A percentile compares a stretch with the other conserved stretches of the same genome.
Conservation (phyloP, 92 coral and sea anemone species). For the Scolanthus callimorphus region DNA sequence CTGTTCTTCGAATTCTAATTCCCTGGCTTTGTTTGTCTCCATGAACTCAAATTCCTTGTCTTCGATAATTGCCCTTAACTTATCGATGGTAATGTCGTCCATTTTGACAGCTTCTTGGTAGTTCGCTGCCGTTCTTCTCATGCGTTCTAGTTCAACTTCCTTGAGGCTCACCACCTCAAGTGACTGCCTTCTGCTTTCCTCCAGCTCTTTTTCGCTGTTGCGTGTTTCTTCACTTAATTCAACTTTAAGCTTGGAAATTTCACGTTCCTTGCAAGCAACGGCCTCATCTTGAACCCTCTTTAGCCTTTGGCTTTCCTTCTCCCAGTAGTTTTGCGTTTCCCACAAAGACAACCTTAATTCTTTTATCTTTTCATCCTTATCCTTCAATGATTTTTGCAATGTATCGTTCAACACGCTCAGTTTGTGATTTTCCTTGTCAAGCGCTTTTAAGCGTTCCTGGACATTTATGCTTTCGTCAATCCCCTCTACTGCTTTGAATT, state of each 20-base stretch:
- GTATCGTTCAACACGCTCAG: slow-evolving; percentile 15
- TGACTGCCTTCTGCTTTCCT: neutral
- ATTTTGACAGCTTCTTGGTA: slow-evolving; percentile 23
- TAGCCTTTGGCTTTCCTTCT: slow-evolving; percentile 38
- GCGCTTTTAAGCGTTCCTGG: neutral
- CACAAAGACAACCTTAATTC: slow-evolving; percentile 46
- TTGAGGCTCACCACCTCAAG: slow-evolving; percentile 1
- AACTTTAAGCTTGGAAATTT: slow-evolving; percentile 12
- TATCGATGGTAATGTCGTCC: slow-evolving; percentile 14
- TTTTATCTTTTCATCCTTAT: slow-evolving; percentile 57
- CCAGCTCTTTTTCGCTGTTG: slow-evolving; percentile 22
- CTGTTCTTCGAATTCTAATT: slow-evolving; percentile 1
- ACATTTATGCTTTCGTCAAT: neutral
- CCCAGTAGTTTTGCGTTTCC: slow-evolving; percentile 46
- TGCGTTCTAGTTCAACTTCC: slow-evolving; percentile 25
- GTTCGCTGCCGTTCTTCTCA: slow-evolving; percentile 14
- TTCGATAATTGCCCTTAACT: slow-evolving; percentile 7
- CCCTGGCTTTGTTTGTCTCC: neutral
- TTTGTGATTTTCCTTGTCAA: slow-evolving; percentile 10
- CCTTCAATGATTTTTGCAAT: slow-evolving; percentile 47
- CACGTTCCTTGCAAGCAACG: slow-evolving; percentile 10
- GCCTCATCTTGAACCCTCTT: slow-evolving; percentile 31
- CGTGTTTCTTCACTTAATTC: slow-evolving; percentile 15
- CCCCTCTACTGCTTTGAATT: slow-evolving; percentile 3
- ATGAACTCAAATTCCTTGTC: slow-evolving; percentile 13